Evolutionary conservation across 2,888 invertebrate genomes (phyloP), one percentile per base, ranked within the genome.

Genomic region (Hirudinaria manillensis): DNA sequence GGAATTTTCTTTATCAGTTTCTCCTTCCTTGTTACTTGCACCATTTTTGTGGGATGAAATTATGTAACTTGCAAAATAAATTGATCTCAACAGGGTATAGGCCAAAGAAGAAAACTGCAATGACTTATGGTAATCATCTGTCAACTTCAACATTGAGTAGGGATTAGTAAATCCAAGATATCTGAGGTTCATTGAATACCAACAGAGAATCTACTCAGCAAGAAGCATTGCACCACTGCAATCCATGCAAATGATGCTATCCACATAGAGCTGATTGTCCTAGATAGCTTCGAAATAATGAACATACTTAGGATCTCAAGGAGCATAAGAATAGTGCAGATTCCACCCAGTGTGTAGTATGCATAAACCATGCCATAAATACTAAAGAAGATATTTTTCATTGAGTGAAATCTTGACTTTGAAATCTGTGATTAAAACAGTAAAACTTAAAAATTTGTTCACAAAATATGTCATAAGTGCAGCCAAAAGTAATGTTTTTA

Each of bases 21-120:
- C 13, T 32, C 7, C 34, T 29, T 34, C 36, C 13, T 24, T 68
- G 16, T 10, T 29, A 32, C 29, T n/a, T 68, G 4, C 6, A n/a
- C 16, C 13, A 1, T 34, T 68, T 21, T n/a, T 61, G 1, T 61
- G 7, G 24, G 61, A 24, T 61, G 24, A 27, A 29, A 61, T 29
- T 27, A 61, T 27, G 29, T 61, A 61, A 27, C n/a, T 24, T 61
- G 13, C 61, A 61, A 61, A 61, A 29, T 61, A 61, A 16, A 61
- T 3, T 24, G 24, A 61, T 61, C 61, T 61, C 61, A 61, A 29
- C 24, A 29, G 24, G 6, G 61, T 61, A 10, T 61, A 61, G 24
- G 61, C 61, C 61, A 61, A 61, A 27, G 61, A 61, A 61, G 61
- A 61, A 29, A 61, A 61, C 61, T 61, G 61, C 61, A 61, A 27